phyloP scores from a whole-genome alignment of 1,140 invertebrate species.

The Anadara kagoshimensis region DNA sequence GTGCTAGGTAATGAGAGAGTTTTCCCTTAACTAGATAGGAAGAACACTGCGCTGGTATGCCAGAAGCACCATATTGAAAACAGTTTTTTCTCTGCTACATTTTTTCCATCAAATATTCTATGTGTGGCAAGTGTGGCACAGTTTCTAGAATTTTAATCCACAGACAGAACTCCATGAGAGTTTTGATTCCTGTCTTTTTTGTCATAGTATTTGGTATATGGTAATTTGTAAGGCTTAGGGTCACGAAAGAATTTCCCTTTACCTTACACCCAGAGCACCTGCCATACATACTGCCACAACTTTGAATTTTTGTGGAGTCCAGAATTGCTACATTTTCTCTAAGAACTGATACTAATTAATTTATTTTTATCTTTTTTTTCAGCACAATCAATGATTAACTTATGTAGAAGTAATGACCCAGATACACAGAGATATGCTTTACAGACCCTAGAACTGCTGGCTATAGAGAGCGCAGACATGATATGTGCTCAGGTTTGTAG shows the following conservation, averaged over 20 bases:
- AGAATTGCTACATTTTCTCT: background rate
- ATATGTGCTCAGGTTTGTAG: conserved; percentile 67
- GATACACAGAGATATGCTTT: conserved; percentile 65
- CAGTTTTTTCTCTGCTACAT: too few species aligned
- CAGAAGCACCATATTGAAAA: too few species aligned
- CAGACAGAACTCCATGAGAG: too few species aligned
- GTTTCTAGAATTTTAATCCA: too few species aligned
- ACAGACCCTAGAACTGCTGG: conserved; percentile 68
- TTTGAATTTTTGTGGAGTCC: background rate
- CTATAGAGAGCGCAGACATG: conserved; percentile 69
- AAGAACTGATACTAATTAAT: background rate
- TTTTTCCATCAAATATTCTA: too few species aligned
- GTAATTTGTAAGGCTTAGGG: background rate
- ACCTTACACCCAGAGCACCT: background rate
- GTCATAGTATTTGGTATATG: too few species aligned
- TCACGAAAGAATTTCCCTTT: background rate
- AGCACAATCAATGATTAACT: conserved; percentile 64
- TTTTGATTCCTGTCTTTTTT: too few species aligned
- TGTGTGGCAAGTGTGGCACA: too few species aligned
- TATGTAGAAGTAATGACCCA: conserved; percentile 61
- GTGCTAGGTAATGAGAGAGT: too few species aligned
- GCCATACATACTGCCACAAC: too few species aligned
- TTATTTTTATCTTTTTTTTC: conserved; percentile 22
- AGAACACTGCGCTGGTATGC: too few species aligned
- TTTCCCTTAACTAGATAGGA: too few species aligned